Percentiles rank a stretch among this genome's conserved stretches.
Conservation (phyloP, 2,888 invertebrate genomes). For the Conomelus anceps region DNA sequence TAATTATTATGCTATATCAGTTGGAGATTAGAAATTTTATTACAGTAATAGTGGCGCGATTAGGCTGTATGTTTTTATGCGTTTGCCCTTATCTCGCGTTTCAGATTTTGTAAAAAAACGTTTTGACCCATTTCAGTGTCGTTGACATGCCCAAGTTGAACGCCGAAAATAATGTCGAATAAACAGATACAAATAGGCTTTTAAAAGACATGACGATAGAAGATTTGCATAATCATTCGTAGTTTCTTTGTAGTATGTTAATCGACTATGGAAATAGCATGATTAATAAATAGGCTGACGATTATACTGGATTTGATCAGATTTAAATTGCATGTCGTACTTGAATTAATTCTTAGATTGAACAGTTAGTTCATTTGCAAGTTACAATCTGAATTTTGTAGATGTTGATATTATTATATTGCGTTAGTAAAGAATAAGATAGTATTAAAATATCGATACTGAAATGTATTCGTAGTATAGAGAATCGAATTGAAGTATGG, state of each 20-base stretch:
- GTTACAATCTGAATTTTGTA: neutral
- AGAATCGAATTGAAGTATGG: too few species aligned
- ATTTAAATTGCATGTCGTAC: neutral
- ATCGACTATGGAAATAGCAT: neutral
- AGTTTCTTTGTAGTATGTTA: neutral
- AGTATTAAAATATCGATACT: too few species aligned
- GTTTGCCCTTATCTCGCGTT: neutral
- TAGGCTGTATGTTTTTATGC: neutral
- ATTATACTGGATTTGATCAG: neutral
- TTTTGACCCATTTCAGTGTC: neutral
- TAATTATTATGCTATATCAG: neutral
- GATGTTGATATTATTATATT: neutral
- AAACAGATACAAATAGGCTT: neutral
- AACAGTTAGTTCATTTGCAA: neutral
- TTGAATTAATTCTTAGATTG: neutral
- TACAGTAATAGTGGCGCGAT: neutral
- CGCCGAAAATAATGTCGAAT: neutral
- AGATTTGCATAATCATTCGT: neutral
- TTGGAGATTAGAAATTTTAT: neutral
- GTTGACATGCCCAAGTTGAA: neutral
- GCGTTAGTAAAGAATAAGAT: too few species aligned
- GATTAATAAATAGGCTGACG: neutral
- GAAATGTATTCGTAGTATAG: too few species aligned
- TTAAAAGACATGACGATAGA: neutral
- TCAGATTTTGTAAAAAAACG: neutral